Conservation (phyloP, 2,888 invertebrate genomes). For the Proisotoma minuta region DNA sequence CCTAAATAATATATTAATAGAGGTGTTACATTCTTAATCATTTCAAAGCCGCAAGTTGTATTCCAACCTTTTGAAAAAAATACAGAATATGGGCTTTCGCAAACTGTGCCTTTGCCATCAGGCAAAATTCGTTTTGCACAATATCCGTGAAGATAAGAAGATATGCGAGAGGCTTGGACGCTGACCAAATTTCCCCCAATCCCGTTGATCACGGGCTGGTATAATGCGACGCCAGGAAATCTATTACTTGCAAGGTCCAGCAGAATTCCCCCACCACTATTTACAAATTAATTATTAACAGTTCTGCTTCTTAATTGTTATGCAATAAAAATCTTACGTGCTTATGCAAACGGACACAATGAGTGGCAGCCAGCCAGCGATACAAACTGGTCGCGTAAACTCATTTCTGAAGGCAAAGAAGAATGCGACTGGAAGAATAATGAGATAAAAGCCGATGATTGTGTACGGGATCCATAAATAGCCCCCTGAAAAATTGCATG, state of each 20-base stretch:
- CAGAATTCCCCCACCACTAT: slow-evolving; percentile 67
- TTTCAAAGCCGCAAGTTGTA: not conserved
- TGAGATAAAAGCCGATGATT: slow-evolving; percentile 60
- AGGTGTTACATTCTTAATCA: not conserved
- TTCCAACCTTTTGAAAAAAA: slow-evolving; percentile 40
- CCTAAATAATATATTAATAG: no score
- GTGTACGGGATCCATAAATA: slow-evolving; percentile 61
- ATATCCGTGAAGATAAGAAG: slow-evolving; percentile 66
- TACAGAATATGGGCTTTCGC: slow-evolving; percentile 49
- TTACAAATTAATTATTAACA: no score
- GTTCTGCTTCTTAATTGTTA: no score
- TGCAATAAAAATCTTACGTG: slow-evolving; percentile 56
- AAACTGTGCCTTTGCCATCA: slow-evolving; percentile 45
- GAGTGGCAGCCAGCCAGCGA: slow-evolving; percentile 72
- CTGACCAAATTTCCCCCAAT: slow-evolving; percentile 77
- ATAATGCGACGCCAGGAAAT: slow-evolving; percentile 68
- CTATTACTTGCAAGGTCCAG: slow-evolving; percentile 65
- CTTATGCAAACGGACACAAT: slow-evolving; percentile 64
- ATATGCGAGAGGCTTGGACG: slow-evolving; percentile 70
- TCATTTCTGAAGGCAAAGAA: slow-evolving; percentile 66
- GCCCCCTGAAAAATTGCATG: slow-evolving; percentile 16
- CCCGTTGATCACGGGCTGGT: slow-evolving; percentile 76
- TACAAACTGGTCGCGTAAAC: slow-evolving; percentile 65
- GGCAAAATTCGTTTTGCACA: slow-evolving; percentile 62
- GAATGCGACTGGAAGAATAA: slow-evolving; percentile 68